These are phyloP conservation scores for Napeogenes sylphis DNA, from an alignment of 2,888 invertebrate genomes.

Conservation along the genomic window DNA sequence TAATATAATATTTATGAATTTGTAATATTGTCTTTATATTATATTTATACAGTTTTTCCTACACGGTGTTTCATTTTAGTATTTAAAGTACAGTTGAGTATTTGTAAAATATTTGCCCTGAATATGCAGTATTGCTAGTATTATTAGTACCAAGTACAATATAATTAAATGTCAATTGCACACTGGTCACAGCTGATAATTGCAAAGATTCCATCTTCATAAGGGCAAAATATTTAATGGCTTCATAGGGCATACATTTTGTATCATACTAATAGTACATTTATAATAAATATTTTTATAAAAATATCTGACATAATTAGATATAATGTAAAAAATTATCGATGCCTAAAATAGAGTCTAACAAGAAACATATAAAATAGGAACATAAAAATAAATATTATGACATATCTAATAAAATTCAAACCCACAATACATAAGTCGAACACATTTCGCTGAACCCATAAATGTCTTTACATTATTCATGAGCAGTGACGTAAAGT, in stretches of 20 bases:
- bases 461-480: slow-evolving; percentile 52
- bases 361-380: too few relatives aligned
- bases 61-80: background rate
- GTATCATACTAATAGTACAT: background rate
- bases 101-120: too few relatives aligned
- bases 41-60: too few relatives aligned
- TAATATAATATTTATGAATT: too few relatives aligned
- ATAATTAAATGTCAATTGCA: slow-evolving; percentile 34
- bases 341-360: too few relatives aligned
- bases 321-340: slow-evolving; percentile 2
- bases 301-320: too few relatives aligned
- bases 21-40: too few relatives aligned
- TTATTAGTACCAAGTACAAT: slow-evolving; percentile 14
- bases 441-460: slow-evolving; percentile 17
- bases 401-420: slow-evolving; percentile 4
- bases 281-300: too few relatives aligned
- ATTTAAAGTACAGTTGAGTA: background rate
- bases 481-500: slow-evolving; percentile 47
- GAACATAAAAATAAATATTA: background rate
- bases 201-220: slow-evolving; percentile 28
- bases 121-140: background rate
- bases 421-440: slow-evolving; percentile 12
- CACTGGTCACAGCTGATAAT: slow-evolving; percentile 27
- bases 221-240: slow-evolving; percentile 21
- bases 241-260: slow-evolving; percentile 6